phyloP scores from a whole-genome alignment of 2,888 invertebrate species.

The Pogonocherus hispidulus region DNA sequence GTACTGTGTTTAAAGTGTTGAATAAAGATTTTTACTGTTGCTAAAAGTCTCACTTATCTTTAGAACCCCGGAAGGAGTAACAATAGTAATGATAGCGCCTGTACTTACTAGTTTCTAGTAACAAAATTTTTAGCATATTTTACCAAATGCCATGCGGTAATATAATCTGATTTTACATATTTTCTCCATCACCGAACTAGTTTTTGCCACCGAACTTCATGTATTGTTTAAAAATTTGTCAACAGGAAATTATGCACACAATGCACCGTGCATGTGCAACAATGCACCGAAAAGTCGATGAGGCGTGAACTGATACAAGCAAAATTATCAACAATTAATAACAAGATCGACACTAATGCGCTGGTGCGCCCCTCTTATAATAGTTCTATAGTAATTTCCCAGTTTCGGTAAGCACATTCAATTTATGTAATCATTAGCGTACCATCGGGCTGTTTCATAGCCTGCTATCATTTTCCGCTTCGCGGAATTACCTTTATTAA shows the following conservation, averaged over 20 bases:
- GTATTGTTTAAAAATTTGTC: neutral
- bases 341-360: conserved; percentile 26
- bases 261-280: neutral
- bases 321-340: conserved; percentile 33
- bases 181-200: neutral
- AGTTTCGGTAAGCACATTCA: conserved; percentile 48
- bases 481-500: conserved; percentile 29
- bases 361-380: conserved; percentile 21
- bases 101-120: no score
- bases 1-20: no score
- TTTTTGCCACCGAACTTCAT: neutral
- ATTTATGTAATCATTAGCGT: conserved; percentile 48
- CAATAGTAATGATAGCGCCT: no score
- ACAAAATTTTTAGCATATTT: no score
- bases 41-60: no score
- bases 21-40: no score
- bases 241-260: neutral
- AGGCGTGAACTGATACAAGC: conserved; percentile 16
- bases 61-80: no score
- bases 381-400: conserved; percentile 33
- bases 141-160: no score
- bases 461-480: conserved; percentile 43
- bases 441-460: conserved; percentile 34
- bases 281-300: conserved; percentile 15
- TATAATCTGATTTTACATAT: neutral